Conservation (phyloP, 1,140 invertebrate genomes). For the Meloidogyne hapla region DNA sequence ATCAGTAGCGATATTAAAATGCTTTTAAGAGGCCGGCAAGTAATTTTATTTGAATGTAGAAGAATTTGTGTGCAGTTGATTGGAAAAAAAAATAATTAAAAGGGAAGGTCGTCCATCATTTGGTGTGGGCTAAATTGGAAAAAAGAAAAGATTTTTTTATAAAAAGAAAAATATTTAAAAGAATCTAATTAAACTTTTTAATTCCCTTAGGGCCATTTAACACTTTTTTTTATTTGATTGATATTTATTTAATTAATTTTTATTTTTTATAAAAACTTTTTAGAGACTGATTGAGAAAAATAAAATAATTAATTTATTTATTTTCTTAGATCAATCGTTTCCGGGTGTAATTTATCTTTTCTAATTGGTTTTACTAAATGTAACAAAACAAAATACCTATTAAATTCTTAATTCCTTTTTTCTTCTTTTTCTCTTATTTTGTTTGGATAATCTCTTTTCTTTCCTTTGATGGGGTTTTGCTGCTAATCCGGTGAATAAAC, state of each 20-base stretch:
- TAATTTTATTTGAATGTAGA: neutral
- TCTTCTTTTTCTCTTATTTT: neutral
- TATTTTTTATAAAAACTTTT: too few species aligned
- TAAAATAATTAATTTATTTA: neutral
- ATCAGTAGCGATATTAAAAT: neutral
- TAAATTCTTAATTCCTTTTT: too few species aligned
- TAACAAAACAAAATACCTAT: neutral
- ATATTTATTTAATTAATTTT: too few species aligned
- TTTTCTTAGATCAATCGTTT: neutral
- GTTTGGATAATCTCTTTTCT: neutral
- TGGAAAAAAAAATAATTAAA: neutral
- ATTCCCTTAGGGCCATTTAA: slow-evolving; percentile 1
- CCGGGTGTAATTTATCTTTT: neutral
- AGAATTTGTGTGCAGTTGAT: neutral
- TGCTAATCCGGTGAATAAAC: neutral
- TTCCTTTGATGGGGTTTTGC: neutral
- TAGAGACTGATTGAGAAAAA: neutral
- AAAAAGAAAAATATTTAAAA: neutral
- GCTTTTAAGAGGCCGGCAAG: neutral
- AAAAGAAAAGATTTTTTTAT: neutral
- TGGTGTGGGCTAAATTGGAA: neutral
- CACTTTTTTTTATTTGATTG: neutral
- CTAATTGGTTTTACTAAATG: neutral
- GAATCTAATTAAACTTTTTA: neutral
- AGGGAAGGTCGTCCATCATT: neutral